These are phyloP conservation scores for Euura saliciscinereae DNA, from an alignment of 1,140 invertebrate species.

Conservation along the genomic window DNA sequence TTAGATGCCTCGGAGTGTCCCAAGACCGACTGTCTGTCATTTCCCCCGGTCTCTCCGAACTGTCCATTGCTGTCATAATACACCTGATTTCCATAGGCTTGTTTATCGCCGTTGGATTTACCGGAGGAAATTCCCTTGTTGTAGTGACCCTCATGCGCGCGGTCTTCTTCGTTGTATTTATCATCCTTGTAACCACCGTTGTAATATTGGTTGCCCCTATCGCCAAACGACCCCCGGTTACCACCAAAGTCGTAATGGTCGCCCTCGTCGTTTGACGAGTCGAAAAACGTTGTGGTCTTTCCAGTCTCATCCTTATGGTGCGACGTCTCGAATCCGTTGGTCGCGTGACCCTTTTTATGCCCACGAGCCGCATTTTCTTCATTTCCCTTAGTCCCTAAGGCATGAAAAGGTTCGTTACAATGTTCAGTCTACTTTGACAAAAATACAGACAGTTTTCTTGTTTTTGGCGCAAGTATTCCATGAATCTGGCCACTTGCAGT, in stretches of 20 bases:
- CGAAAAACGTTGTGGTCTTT: conserved; percentile 70
- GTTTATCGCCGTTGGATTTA: conserved; percentile 62
- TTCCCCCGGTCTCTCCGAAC: conserved; percentile 62
- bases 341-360: conserved; percentile 70
- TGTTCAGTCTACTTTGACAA: conserved; percentile 6
- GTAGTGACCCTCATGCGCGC: conserved; percentile 63
- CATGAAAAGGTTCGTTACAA: conserved; percentile 15
- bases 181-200: conserved; percentile 65
- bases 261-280: conserved; percentile 69
- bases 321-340: conserved; percentile 68
- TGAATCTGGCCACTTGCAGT: conserved; percentile 11
- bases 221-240: conserved; percentile 61
- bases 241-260: conserved; percentile 62
- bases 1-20: conserved; percentile 63
- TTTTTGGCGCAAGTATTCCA: too few species aligned
- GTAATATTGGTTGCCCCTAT: conserved; percentile 60
- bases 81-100: conserved; percentile 63
- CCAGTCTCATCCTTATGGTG: conserved; percentile 72
- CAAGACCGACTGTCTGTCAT: conserved; percentile 63
- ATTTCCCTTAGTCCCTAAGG: conserved; percentile 55
- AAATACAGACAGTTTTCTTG: too few species aligned
- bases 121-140: conserved; percentile 59
- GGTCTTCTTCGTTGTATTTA: conserved; percentile 58
- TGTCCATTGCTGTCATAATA: conserved; percentile 60
- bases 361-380: conserved; percentile 61